Conservation (phyloP, 2,113 vertebrate species). For the Poicephalus gulielmi region DNA sequence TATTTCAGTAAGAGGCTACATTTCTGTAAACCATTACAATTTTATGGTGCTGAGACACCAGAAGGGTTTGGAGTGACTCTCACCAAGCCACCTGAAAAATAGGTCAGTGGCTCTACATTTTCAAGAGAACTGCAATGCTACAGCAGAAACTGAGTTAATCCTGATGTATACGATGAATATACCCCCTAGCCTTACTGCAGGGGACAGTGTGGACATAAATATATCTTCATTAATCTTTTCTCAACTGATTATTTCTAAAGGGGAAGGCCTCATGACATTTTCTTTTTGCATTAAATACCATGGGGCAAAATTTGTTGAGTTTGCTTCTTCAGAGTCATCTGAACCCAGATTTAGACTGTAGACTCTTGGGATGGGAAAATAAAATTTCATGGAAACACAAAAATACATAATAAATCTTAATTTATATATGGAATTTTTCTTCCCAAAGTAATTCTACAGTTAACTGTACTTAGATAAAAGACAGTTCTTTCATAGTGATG, state of each 20-base stretch:
- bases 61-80: conserved; percentile 21
- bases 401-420: neutral
- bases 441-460: neutral
- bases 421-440: neutral
- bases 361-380: neutral
- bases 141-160: conserved; percentile 31
- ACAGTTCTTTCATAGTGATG: neutral
- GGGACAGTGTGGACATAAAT: conserved; percentile 16
- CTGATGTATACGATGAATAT: neutral
- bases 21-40: neutral
- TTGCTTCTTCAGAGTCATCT: neutral
- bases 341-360: conserved; percentile 1
- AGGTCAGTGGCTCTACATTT: conserved; percentile 34
- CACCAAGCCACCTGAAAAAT: conserved; percentile 53
- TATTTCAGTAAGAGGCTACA: neutral
- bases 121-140: neutral
- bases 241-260: neutral
- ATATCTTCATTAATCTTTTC: conserved; percentile 40
- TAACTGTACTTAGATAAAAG: neutral
- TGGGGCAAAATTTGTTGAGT: neutral
- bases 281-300: neutral
- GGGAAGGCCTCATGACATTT: neutral
- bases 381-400: neutral
- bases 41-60: neutral
- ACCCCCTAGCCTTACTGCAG: neutral